These are phyloP conservation scores for Drosophila setosimentum DNA, from an alignment of 2,888 invertebrate species.

Conservation along the genomic window DNA sequence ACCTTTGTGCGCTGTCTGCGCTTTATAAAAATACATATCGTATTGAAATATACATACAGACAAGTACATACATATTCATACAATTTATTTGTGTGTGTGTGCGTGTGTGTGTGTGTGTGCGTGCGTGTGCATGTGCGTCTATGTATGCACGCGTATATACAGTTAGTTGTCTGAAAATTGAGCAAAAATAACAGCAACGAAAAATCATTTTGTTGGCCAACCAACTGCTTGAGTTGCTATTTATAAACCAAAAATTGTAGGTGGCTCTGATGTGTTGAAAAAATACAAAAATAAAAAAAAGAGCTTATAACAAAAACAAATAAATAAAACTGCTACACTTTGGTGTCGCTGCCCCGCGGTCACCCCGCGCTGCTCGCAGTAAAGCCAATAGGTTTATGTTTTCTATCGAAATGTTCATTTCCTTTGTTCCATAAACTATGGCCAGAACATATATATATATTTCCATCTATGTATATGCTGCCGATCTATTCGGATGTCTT, in stretches of 20 bases:
- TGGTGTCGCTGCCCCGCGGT: conserved; percentile 48
- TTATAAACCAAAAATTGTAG: conserved; percentile 85
- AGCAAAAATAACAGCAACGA: conserved; percentile 71
- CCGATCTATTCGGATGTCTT: not conserved
- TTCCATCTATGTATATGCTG: conserved; percentile 15
- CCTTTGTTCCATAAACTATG: conserved; percentile 53
- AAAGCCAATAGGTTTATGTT: conserved; percentile 38
- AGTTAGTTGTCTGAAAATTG: conserved; percentile 79
- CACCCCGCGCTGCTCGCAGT: not conserved
- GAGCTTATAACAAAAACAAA: conserved; percentile 53
- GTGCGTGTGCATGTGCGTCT: conserved; percentile 19
- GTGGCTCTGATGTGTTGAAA: conserved; percentile 80
- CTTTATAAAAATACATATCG: conserved; percentile 72
- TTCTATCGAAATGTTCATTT: conserved; percentile 32
- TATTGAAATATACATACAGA: conserved; percentile 44
- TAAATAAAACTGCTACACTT: conserved; percentile 58
- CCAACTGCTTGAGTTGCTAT: conserved; percentile 81
- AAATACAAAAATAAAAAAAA: conserved; percentile 50
- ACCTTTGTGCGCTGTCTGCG: conserved; percentile 73
- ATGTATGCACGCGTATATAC: conserved; percentile 60
- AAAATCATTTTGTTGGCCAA: conserved; percentile 73
- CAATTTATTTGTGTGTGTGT: too few relatives aligned
- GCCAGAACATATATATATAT: conserved; percentile 20
- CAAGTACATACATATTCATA: conserved; percentile 13
- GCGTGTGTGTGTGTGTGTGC: conserved; percentile 7